Base-by-base conservation (phyloP, 23 tunicate genomes). In the Oikopleura vanhoeffeni region DNA sequence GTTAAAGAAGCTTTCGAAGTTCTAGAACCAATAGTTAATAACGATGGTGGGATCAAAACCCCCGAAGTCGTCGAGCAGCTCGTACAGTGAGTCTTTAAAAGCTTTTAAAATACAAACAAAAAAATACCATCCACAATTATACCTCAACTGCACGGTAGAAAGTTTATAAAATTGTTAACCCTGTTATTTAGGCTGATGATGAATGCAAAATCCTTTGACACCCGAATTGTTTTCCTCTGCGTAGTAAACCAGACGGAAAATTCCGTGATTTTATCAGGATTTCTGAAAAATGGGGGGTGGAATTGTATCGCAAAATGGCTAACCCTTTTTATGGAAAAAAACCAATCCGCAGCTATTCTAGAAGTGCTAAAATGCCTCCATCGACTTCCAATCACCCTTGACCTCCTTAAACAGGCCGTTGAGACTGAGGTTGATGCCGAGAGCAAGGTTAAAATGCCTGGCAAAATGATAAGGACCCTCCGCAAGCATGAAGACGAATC, bases 401-500 rank as follows among this genome's bases (percentile, higher is more conserved):
- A 18, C 79, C 34, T 71, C 38, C 79, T 71, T 38, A 71, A 71
- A 71, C 27, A 24, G 38, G 3, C 38, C 79, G 35, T 71, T 4
- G 38, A 71, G 79, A 49, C 64, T 24, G 64, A 49, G 18, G 64
- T 8, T 24, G 24, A 49, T 13, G 24, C 18, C 64, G 64, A 24
- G 64, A 24, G 24, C 13, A 49, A 49, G 64, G 79, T 18, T 38
- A 71, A 71, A 30, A 71, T 71, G 79, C 79, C 79, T 4, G 79
- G 79, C 79, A 71, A 71, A 71, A 71, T 71, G 79, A 71, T 71
- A 2, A 33, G 79, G 36, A 13, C 79, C 3, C 38, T 71, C 38
- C 27, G 79, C 27, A 71, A 71, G 79, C 79, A 71, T 32, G 79
- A 71, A 18, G 79, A 71, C 79, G 79, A 71, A 38, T 2, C 4